These are phyloP conservation scores for Siniperca obscura DNA, from an alignment of 2,797 vertebrate species.

Conservation along the genomic window DNA sequence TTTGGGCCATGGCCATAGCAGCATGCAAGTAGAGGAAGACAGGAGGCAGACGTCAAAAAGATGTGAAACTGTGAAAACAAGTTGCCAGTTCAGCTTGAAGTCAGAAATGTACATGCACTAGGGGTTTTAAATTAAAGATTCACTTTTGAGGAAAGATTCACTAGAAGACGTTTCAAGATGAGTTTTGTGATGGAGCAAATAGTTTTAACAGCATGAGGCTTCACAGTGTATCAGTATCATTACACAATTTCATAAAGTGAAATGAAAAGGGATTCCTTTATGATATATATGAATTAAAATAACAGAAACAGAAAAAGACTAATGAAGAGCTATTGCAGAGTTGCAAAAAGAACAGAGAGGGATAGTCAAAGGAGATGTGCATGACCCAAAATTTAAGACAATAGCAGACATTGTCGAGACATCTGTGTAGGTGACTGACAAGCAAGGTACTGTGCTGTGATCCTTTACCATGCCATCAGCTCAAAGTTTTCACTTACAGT, in stretches of 20 bases:
- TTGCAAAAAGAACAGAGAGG: constrained; percentile 13
- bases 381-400: constrained; percentile 12
- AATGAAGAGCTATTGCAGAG: constrained; percentile 20
- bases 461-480: not conserved
- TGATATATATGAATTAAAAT: constrained; percentile 22
- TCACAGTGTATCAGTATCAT: constrained; percentile 12
- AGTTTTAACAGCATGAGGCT: constrained; percentile 20
- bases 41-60: constrained; percentile 60
- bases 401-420: constrained; percentile 8
- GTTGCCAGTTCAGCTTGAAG: constrained; percentile 35
- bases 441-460: not conserved
- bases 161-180: not conserved
- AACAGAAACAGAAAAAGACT: not conserved
- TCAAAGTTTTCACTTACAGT: not conserved
- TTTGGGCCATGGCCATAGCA: constrained; percentile 61
- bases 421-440: not conserved
- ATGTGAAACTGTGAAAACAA: constrained; percentile 51
- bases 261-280: constrained; percentile 14
- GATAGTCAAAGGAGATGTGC: not conserved
- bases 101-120: constrained; percentile 32
- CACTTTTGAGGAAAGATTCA: not conserved
- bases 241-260: not conserved
- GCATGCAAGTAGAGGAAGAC: constrained; percentile 73
- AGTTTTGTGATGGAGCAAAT: not conserved
- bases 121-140: constrained; percentile 3